A percentile compares a stretch with the other conserved stretches of the same genome.
These are phyloP conservation scores for Ephialtes manifestator DNA, from an alignment of 2,888 invertebrate genomes.

Conservation along the genomic window DNA sequence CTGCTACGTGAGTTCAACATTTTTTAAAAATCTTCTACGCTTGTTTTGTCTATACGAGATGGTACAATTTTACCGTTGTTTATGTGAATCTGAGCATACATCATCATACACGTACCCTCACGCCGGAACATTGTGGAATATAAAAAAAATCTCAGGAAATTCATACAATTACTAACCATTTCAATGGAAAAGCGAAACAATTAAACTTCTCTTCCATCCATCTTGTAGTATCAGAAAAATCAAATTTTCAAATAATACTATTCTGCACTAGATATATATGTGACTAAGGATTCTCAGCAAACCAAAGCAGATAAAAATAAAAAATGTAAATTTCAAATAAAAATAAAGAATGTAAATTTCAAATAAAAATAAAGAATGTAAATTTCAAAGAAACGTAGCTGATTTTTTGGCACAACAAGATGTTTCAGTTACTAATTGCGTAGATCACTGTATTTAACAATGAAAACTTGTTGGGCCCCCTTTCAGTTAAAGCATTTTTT, in stretches of 20 bases:
- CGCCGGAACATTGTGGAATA: slow-evolving; percentile 1
- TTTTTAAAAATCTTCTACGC: not conserved
- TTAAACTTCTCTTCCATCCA: not conserved
- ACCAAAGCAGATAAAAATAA: not conserved
- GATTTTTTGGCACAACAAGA: no score
- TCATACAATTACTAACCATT: not conserved
- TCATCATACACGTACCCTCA: no score
- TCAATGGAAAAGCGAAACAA: not conserved
- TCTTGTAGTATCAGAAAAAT: not conserved
- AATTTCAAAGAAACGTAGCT: no score
- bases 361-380: not conserved
- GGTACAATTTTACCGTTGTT: slow-evolving; percentile 31
- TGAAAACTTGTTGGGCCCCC: no score
- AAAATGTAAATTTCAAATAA: no score
- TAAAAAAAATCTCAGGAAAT: not conserved
- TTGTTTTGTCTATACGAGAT: not conserved
- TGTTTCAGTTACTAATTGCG: no score
- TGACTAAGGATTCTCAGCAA: no score
- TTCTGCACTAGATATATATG: no score
- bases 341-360: not conserved
- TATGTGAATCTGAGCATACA: slow-evolving; percentile 47
- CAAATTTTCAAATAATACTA: not conserved
- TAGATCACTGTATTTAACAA: no score
- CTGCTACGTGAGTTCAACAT: not conserved
- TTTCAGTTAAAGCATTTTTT: no score